phyloP scores from a whole-genome alignment of 2,888 invertebrate genomes.

The Thereva unica region DNA sequence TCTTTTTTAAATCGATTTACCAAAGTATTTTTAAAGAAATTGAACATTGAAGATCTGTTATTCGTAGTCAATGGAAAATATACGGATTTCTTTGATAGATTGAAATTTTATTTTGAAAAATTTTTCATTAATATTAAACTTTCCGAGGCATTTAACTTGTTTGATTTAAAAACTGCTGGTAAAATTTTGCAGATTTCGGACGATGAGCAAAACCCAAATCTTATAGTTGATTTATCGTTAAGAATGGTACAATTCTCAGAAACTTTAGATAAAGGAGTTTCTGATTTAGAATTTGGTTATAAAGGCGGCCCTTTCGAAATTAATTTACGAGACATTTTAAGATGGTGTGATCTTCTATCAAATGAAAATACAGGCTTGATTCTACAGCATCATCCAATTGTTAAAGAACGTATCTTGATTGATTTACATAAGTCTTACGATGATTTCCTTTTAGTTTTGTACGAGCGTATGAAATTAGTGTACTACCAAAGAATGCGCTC shows the following conservation, averaged over 20 bases:
- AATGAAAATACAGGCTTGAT: slow-evolving; percentile 52
- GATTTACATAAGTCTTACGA: slow-evolving; percentile 45
- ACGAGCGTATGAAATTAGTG: slow-evolving; percentile 69
- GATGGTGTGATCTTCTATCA: slow-evolving; percentile 85
- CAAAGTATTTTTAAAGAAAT: slow-evolving; percentile 74
- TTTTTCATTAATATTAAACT: slow-evolving; percentile 41
- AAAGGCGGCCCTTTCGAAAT: slow-evolving; percentile 95
- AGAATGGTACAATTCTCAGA: slow-evolving; percentile 82
- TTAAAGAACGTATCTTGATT: slow-evolving; percentile 22
- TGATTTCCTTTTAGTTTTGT: slow-evolving; percentile 51
- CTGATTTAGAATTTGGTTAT: slow-evolving; percentile 73
- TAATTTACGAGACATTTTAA: slow-evolving; percentile 90
- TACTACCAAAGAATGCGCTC: slow-evolving; percentile 88
- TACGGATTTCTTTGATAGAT: slow-evolving; percentile 47
- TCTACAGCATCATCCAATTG: slow-evolving; percentile 46
- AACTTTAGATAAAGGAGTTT: slow-evolving; percentile 67
- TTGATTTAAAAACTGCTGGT: slow-evolving; percentile 20
- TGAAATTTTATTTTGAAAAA: slow-evolving; percentile 46
- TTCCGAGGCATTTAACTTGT: slow-evolving; percentile 32
- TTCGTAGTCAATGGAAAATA: slow-evolving; percentile 55
- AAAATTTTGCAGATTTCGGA: background rate
- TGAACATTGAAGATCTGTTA: slow-evolving; percentile 68
- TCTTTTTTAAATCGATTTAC: slow-evolving; percentile 98
- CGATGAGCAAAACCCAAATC: background rate
- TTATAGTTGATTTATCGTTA: slow-evolving; percentile 61